Evolutionary conservation across 2,888 invertebrate species (phyloP).

Genomic region (Dyspetes luteomarginatus): DNA sequence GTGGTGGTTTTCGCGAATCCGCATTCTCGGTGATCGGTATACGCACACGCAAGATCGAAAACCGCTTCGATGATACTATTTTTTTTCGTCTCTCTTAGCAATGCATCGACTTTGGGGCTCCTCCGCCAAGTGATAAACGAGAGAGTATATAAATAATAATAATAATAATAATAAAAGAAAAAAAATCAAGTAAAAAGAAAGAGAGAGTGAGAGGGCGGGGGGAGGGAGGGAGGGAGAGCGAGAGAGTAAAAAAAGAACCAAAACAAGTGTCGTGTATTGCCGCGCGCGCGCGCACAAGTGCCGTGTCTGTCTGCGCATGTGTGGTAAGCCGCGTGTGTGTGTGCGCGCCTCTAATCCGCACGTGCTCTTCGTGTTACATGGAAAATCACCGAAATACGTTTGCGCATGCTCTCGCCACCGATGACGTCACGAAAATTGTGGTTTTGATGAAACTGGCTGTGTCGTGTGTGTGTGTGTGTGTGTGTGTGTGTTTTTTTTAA

Average conservation of each 20-base stretch:
- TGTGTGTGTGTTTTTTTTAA: too few relatives aligned
- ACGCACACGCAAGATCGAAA: background rate
- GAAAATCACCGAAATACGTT: conserved; percentile 82
- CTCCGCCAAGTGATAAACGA: background rate
- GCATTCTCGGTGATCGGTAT: conserved; percentile 74
- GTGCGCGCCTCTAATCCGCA: conserved; percentile 65
- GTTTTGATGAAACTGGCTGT: conserved; percentile 78
- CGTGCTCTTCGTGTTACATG: conserved; percentile 76
- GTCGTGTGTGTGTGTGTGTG: conserved; percentile 32
- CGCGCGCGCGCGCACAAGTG: background rate
- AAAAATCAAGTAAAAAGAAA: background rate
- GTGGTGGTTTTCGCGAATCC: conserved; percentile 74
- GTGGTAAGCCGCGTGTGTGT: conserved; percentile 14
- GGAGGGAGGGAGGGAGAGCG: conserved; percentile 3
- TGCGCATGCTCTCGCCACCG: conserved; percentile 82
- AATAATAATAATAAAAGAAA: background rate
- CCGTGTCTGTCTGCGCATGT: background rate
- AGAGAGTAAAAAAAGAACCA: conserved; percentile 31
- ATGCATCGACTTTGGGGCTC: conserved; percentile 70
- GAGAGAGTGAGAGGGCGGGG: background rate
- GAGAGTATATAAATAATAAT: background rate
- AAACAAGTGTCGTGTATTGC: conserved; percentile 49
- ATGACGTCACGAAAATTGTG: conserved; percentile 83
- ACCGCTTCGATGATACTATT: conserved; percentile 73
- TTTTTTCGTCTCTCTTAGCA: conserved; percentile 71